Evolutionary conservation across 53 echinoderm and acorn worm genomes (phyloP).

Genomic region (Henricia sp.): DNA sequence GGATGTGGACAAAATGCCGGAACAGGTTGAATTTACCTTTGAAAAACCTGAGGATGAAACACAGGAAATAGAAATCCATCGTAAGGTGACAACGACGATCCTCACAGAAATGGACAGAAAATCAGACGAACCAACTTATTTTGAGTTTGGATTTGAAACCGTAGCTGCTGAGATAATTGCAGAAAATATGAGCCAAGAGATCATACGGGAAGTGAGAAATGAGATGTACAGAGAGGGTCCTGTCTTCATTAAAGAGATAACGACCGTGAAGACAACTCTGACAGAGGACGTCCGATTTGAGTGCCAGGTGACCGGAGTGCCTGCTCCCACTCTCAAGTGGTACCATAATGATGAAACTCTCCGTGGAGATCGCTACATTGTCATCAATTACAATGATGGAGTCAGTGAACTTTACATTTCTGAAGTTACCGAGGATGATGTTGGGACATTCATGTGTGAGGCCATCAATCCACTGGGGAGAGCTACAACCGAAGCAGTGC

Average conservation of each 20-base stretch:
- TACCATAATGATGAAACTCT: constrained; percentile 82
- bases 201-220: constrained; percentile 51
- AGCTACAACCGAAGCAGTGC: constrained; percentile 79
- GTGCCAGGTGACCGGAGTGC: constrained; percentile 87
- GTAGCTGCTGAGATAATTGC: constrained; percentile 56
- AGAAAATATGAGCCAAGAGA: constrained; percentile 49
- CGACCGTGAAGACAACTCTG: constrained; percentile 58
- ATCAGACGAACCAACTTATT: constrained; percentile 17
- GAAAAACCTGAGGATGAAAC: constrained; percentile 62
- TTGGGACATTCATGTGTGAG: constrained; percentile 87
- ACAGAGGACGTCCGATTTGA: constrained; percentile 81
- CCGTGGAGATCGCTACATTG: constrained; percentile 81
- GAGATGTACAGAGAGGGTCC: constrained; percentile 69
- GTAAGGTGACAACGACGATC: constrained; percentile 65
- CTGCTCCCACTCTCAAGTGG: constrained; percentile 81
- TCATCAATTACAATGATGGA: constrained; percentile 89
- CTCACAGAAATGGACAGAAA: constrained; percentile 56
- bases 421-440: constrained; percentile 86
- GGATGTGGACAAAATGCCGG: constrained; percentile 68
- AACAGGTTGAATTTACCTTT: constrained; percentile 55
- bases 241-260: constrained; percentile 72
- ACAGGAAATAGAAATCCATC: constrained; percentile 63
- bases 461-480: constrained; percentile 81
- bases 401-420: constrained; percentile 84
- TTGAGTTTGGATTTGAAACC: constrained; percentile 35